A percentile compares a stretch with the other conserved stretches of the same genome.
phyloP scores from a whole-genome alignment of 2,797 vertebrate species.

The Xenopus petersii region DNA sequence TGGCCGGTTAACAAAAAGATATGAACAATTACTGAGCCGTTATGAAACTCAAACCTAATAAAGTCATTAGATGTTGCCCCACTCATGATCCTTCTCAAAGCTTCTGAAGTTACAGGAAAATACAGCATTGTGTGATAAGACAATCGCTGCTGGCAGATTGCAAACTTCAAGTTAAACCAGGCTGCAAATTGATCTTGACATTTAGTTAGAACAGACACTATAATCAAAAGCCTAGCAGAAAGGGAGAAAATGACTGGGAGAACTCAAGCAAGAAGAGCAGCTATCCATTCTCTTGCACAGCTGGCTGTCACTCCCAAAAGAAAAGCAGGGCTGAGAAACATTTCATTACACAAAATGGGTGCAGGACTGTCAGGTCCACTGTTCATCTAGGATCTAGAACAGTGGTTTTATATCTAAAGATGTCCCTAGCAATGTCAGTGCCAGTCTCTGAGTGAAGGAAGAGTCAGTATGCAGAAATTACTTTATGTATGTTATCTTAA shows the following conservation, averaged over 20 bases:
- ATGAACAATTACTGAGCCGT: slow-evolving; percentile 83
- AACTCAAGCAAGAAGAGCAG: slow-evolving; percentile 65
- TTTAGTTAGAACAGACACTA: slow-evolving; percentile 75
- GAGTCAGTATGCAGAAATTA: too few species aligned
- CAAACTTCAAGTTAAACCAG: slow-evolving; percentile 81
- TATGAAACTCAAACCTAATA: slow-evolving; percentile 89
- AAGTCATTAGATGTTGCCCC: slow-evolving; percentile 83
- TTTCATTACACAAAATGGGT: slow-evolving; percentile 2
- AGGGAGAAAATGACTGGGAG: slow-evolving; percentile 79
- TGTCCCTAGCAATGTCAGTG: too few species aligned
- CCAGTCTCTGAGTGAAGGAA: too few species aligned
- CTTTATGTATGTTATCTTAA: too few species aligned
- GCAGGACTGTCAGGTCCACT: neutral
- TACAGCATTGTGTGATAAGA: slow-evolving; percentile 72
- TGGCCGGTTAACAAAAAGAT: slow-evolving; percentile 88
- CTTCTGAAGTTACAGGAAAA: slow-evolving; percentile 82
- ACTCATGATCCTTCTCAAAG: slow-evolving; percentile 76
- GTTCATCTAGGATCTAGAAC: too few species aligned
- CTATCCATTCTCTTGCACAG: slow-evolving; percentile 12
- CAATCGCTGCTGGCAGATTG: slow-evolving; percentile 76
- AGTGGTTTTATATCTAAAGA: too few species aligned
- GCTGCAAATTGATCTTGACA: slow-evolving; percentile 84
- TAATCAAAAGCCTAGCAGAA: slow-evolving; percentile 79
- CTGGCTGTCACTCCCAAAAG: neutral
- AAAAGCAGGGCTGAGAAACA: neutral